Evolutionary conservation across 2,888 invertebrate genomes (phyloP).

Genomic region (Tillus elongatus): DNA sequence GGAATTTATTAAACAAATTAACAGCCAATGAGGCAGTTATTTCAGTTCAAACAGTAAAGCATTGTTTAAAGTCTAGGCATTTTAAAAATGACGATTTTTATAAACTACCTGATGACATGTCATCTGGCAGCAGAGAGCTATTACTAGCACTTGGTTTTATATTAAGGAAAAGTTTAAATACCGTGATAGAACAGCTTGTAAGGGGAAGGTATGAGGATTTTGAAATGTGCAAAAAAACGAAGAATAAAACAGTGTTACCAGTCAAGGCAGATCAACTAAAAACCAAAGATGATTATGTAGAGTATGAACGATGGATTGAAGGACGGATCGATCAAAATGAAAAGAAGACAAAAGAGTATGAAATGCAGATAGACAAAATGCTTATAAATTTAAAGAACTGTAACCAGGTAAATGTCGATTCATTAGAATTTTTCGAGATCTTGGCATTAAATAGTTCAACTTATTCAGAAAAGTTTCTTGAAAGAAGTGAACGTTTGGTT

Average conservation of each 20-base stretch:
- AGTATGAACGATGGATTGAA: not conserved
- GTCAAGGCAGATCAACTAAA: not conserved
- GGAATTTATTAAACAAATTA: constrained; percentile 30
- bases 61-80: constrained; percentile 33
- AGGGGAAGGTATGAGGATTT: not conserved
- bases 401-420: not conserved
- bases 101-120: constrained; percentile 25
- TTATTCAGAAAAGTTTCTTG: not conserved
- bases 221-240: constrained; percentile 1
- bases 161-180: constrained; percentile 28
- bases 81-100: constrained; percentile 37
- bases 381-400: not conserved
- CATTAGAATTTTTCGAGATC: not conserved
- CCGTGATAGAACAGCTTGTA: constrained; percentile 20
- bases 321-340: not conserved
- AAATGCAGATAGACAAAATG: not conserved
- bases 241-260: not conserved
- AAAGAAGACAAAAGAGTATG: not conserved
- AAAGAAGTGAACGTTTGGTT: not conserved
- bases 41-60: constrained; percentile 29
- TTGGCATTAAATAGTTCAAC: not conserved
- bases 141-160: constrained; percentile 38
- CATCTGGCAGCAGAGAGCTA: constrained; percentile 30
- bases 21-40: constrained; percentile 21
- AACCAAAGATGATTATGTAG: constrained; percentile 1